Base-by-base conservation (phyloP, 2,888 invertebrate species). In the Pristionchus fissidentatus region DNA sequence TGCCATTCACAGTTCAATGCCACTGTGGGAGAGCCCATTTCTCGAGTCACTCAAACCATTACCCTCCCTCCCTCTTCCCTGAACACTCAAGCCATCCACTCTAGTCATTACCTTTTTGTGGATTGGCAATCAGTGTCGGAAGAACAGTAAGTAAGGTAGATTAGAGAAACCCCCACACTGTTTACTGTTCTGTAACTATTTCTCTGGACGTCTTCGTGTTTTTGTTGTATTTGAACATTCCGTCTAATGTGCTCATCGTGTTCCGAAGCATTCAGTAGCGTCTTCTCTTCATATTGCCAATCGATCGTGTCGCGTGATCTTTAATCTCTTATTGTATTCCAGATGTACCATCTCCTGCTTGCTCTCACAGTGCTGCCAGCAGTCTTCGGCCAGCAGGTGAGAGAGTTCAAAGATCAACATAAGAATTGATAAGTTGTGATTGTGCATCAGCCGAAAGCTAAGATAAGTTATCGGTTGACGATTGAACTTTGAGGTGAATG, bases 401-500 rank as follows among this genome's bases (percentile, higher is more conserved):
- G 32, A 62, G 26, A 66, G 66, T 43, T 75, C 46, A 43, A 46
- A 75, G 66, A 66, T 66, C 66, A 66, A 3, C 49, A 49, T 49
- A 49, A 22, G 49, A 15, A 62, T 15, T n/a, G 62, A 13, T 29
- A 62, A 62, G 15, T 62, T 32, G n/a, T 62, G 13, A 15, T 29
- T 29, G 32, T 29, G 26, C 43, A 41, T 32, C 62, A 22, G 19
- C 5, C 8, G 19, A 32, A 29, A 22, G 26, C 26, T 22, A n/a
- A 41, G 26, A 10, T 32, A 3, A 38, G 70, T 32, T 22, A 15
- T 8, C 3, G 2, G 41, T 22, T 22, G 43, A 32, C 15, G 75
- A 19, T 78, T n/a, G n/a, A n/a, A 5, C 2, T 35, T 26, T 2
- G n/a, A 87, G 85, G 91, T 91, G 43, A 91, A 91, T 84, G 91